Conservation (phyloP, 2,888 invertebrate species). For the Villa cingulata region DNA sequence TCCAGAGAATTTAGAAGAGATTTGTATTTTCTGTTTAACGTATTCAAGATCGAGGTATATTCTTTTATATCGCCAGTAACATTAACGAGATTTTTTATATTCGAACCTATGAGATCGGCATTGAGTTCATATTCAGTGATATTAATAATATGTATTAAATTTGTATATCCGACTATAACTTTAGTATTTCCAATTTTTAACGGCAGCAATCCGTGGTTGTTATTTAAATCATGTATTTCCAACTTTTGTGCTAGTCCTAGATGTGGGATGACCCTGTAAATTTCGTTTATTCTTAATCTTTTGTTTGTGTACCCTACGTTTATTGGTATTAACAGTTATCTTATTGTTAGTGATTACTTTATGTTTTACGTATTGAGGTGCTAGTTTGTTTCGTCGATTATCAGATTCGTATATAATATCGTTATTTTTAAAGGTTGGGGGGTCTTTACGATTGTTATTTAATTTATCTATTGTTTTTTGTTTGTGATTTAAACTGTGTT, state of each 20-base stretch:
- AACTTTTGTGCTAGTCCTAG: not conserved
- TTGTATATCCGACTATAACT: not conserved
- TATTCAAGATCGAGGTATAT: no score
- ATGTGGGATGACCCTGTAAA: no score
- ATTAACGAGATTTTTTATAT: not conserved
- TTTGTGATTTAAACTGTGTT: not conserved
- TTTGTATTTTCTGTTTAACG: no score
- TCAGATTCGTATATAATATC: constrained; percentile 2
- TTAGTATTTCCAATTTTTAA: not conserved
- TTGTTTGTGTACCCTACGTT: not conserved
- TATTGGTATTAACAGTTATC: not conserved
- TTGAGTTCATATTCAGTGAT: not conserved
- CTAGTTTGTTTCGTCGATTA: constrained; percentile 6
- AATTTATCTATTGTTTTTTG: constrained; percentile 4
- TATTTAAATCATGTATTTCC: no score
- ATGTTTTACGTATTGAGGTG: constrained; percentile 4
- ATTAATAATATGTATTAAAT: not conserved
- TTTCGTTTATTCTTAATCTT: not conserved
- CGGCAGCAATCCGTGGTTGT: not conserved
- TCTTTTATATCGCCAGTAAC: not conserved
- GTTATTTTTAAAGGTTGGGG: not conserved
- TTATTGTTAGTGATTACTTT: constrained; percentile 3
- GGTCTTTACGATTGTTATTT: constrained; percentile 2
- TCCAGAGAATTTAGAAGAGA: not conserved
- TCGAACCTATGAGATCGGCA: not conserved